phyloP scores from a whole-genome alignment of 2,888 invertebrate species.

The Fabriciana adippe region DNA sequence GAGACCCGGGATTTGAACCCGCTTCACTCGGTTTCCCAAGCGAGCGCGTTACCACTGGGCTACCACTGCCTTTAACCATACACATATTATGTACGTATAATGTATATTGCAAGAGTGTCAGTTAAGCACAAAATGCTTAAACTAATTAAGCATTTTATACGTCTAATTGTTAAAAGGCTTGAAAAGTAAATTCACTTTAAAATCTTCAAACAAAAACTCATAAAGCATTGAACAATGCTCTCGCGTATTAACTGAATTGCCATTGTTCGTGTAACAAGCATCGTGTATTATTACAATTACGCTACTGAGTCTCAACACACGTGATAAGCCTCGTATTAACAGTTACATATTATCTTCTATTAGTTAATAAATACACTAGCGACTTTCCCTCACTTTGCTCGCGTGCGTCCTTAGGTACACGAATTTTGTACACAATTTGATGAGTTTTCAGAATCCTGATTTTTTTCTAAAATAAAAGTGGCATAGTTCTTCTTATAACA shows the following conservation, averaged over 20 bases:
- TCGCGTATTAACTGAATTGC: conserved; percentile 13
- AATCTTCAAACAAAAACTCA: conserved; percentile 7
- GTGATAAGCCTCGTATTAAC: conserved; percentile 2
- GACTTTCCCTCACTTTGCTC: no score
- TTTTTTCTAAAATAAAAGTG: no score
- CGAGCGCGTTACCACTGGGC: no score
- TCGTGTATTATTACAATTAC: not conserved
- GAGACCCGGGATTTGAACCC: no score
- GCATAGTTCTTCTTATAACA: no score
- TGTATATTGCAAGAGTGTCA: no score
- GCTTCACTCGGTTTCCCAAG: no score
- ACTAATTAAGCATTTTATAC: not conserved
- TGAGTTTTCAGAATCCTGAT: no score
- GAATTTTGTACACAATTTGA: not conserved
- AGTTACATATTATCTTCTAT: not conserved
- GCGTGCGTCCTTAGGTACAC: no score
- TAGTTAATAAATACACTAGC: not conserved
- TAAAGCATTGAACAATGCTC: conserved; percentile 4
- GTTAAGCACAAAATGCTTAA: not conserved
- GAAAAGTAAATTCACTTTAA: conserved; percentile 1
- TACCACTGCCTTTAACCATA: no score
- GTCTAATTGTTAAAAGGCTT: conserved; percentile 1
- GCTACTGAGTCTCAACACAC: not conserved
- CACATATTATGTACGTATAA: no score
- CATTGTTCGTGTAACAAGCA: conserved; percentile 5